Base-by-base conservation (phyloP, 37 sponge, comb jelly and placozoan species). In the Geodia barretti region DNA sequence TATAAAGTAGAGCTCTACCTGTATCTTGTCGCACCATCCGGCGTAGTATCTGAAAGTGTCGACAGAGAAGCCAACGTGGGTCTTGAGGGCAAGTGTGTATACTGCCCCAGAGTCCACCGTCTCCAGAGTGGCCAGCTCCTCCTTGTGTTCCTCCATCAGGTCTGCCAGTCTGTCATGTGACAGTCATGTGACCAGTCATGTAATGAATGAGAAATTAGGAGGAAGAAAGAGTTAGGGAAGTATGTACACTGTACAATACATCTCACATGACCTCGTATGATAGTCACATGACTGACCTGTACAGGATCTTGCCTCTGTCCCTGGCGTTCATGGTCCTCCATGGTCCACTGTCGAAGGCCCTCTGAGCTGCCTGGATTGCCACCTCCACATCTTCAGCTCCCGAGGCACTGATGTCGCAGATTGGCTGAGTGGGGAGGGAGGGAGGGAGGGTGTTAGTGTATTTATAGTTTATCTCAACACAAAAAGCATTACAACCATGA, bases 11-110 rank as follows among this genome's bases (percentile, higher is more conserved):
- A n/a, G 54, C 14, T 47, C 54, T 28, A 91, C 92, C 75, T 95
- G 92, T 23, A 97, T 97, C 88, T 97, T 97, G 79, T 97, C 97
- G 83, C 97, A 97, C 94, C 92, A 97, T 17, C 97, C 94, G 61
- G 94, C 97, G 83, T 87, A 97, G 90, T 97, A 97, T 23, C 92
- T 86, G 92, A 97, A 93, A 0, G 92, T 93, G 73, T 90, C 94
- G 47, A 97, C 90, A 41, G 97, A 97, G 87, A 97, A 88, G 2
- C 97, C 97, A 72, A 97, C 88, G 77, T 97, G 97, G 26, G 97
- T 97, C 89, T 96, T 93, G 62, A 96, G 87, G 1, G 97, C 97
- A 21, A 96, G 83, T 2, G 97, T 96, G 85, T 96, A 96, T 35
- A 96, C 97, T 17, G 97, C 97, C 25, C 97, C 97, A 47, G 94